Percentiles rank a stretch among this genome's conserved stretches.
Conservation (phyloP, 2,797 vertebrate species). For the Poecilia wingei region DNA sequence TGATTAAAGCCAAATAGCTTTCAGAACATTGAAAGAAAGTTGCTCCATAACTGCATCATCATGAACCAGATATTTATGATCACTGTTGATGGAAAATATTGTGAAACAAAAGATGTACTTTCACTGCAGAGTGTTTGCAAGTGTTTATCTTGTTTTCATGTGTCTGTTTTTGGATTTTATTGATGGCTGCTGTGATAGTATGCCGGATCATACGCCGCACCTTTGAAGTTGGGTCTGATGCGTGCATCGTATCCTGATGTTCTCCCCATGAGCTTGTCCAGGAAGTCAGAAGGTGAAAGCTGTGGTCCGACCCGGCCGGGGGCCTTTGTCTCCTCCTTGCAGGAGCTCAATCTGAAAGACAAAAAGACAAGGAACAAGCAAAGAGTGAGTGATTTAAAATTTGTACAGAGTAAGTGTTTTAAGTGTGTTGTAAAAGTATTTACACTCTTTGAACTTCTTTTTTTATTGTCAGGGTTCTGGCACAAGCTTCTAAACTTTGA, state of each 20-base stretch:
- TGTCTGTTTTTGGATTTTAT: slow-evolving; percentile 37
- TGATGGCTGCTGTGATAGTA: slow-evolving; percentile 20
- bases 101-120: not conserved
- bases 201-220: slow-evolving; percentile 69
- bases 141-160: slow-evolving; percentile 5
- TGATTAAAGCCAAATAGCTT: not conserved
- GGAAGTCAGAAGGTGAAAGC: slow-evolving; percentile 93
- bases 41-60: not conserved
- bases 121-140: not conserved
- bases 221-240: slow-evolving; percentile 97
- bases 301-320: slow-evolving; percentile 75
- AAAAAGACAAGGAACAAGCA: slow-evolving; percentile 29
- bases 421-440: not conserved
- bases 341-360: slow-evolving; percentile 85
- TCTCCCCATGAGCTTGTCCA: slow-evolving; percentile 95
- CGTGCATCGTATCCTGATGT: slow-evolving; percentile 94
- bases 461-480: not conserved
- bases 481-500: not conserved
- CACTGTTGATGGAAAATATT: not conserved
- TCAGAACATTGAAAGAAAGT: not conserved
- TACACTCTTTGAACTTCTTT: not conserved
- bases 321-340: slow-evolving; percentile 89
- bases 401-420: slow-evolving; percentile 22
- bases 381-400: slow-evolving; percentile 43
- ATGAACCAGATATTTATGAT: not conserved